Conservation (phyloP, 2,888 invertebrate genomes). For the Sinohyriopsis cumingii region DNA sequence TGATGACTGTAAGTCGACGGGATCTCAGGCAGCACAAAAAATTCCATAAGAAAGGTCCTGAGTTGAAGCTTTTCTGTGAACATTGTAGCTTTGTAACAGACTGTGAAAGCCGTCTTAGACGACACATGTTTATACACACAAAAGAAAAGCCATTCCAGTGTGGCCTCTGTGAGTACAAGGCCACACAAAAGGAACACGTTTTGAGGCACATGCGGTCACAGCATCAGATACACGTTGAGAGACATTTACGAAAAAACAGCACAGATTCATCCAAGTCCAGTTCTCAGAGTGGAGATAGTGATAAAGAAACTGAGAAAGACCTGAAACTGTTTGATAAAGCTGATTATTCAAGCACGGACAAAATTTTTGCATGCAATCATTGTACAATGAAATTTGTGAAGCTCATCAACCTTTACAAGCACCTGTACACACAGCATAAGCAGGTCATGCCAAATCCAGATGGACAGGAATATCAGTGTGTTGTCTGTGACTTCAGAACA, state of each 20-base stretch:
- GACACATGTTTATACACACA: constrained; percentile 65
- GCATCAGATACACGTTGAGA: constrained; percentile 59
- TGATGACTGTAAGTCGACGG: constrained; percentile 56
- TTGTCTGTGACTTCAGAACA: constrained; percentile 67
- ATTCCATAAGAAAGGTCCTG: constrained; percentile 67
- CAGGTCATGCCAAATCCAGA: constrained; percentile 53
- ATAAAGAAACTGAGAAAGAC: constrained; percentile 14
- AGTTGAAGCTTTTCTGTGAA: constrained; percentile 68
- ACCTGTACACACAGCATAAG: constrained; percentile 65
- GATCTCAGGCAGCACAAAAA: constrained; percentile 69
- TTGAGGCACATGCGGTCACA: constrained; percentile 62
- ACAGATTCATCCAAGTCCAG: constrained; percentile 8
- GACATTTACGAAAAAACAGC: constrained; percentile 21
- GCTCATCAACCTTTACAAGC: constrained; percentile 69
- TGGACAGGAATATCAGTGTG: constrained; percentile 59
- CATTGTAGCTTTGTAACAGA: constrained; percentile 69
- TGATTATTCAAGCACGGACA: constrained; percentile 62
- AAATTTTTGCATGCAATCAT: constrained; percentile 69
- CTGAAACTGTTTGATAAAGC: constrained; percentile 35
- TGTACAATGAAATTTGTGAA: constrained; percentile 70
- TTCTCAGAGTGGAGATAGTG: constrained; percentile 2
- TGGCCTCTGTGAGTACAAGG: constrained; percentile 64
- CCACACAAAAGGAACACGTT: constrained; percentile 68
- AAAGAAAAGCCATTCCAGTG: constrained; percentile 66
- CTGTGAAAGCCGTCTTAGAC: constrained; percentile 66